Evolutionary conservation across 2,888 invertebrate genomes (phyloP).

Genomic region (Chironomus tentans): DNA sequence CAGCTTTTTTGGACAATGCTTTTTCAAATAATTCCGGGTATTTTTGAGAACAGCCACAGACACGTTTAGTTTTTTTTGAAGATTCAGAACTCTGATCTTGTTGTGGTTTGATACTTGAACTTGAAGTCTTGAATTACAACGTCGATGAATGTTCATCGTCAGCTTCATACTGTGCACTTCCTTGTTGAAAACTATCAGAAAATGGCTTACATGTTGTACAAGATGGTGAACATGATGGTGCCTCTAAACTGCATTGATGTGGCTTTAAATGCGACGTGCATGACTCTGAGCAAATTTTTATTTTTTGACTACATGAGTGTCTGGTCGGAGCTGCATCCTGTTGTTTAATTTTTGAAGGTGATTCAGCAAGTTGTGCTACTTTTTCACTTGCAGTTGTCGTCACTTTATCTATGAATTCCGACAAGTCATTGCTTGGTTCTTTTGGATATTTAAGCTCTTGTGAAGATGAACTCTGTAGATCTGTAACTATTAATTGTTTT

Average conservation of each 20-base stretch:
- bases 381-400: too few relatives aligned
- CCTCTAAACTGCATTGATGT: background rate
- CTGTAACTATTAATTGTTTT: too few relatives aligned
- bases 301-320: background rate
- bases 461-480: too few relatives aligned
- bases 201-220: too few relatives aligned
- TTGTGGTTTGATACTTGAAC: background rate
- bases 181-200: background rate
- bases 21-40: background rate
- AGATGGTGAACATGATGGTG: too few relatives aligned
- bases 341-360: too few relatives aligned
- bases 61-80: background rate
- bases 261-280: background rate
- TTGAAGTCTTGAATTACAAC: background rate
- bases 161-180: background rate
- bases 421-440: too few relatives aligned
- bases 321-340: background rate
- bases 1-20: too few relatives aligned
- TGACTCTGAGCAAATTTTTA: background rate
- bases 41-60: background rate
- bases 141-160: background rate
- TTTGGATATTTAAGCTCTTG: too few relatives aligned
- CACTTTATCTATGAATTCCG: too few relatives aligned
- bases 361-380: too few relatives aligned
- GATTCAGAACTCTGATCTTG: background rate